Evolutionary conservation across 2,888 invertebrate genomes (phyloP).

Genomic region (Cosmopolites sordidus): DNA sequence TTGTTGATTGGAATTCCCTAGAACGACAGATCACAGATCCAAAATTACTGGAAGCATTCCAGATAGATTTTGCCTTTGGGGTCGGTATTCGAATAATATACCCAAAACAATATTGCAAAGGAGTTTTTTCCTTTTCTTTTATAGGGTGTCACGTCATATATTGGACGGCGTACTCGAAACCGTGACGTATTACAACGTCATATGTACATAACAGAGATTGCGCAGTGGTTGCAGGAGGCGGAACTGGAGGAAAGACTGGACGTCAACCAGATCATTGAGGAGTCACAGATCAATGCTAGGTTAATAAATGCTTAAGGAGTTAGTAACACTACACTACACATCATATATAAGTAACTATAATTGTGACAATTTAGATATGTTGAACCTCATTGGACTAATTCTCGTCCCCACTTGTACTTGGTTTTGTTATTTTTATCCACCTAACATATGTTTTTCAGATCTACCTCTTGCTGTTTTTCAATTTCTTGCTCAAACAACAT

Average conservation of each 20-base stretch:
- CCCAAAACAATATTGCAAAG: background rate
- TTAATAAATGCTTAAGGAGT: constrained; percentile 35
- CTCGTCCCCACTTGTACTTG: no score
- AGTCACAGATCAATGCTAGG: constrained; percentile 38
- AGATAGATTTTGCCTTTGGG: constrained; percentile 51
- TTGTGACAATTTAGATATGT: no score
- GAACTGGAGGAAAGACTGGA: constrained; percentile 44
- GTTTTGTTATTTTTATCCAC: no score
- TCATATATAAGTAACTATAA: no score
- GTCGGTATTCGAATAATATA: constrained; percentile 42
- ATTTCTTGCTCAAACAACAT: no score
- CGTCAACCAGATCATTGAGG: constrained; percentile 37
- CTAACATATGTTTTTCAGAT: no score
- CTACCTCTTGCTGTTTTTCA: no score
- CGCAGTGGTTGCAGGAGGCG: constrained; percentile 69
- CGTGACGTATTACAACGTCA: constrained; percentile 70
- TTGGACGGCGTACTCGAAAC: constrained; percentile 70
- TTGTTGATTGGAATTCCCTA: constrained; percentile 66
- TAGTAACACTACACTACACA: no score
- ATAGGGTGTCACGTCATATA: constrained; percentile 61
- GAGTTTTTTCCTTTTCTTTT: background rate
- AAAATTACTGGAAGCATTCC: constrained; percentile 51
- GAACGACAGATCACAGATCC: constrained; percentile 55
- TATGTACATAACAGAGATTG: constrained; percentile 73
- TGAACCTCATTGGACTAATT: no score